Evolutionary conservation across 92 coral and sea anemone genomes (phyloP).

Genomic region (Phenganax subtilis): DNA sequence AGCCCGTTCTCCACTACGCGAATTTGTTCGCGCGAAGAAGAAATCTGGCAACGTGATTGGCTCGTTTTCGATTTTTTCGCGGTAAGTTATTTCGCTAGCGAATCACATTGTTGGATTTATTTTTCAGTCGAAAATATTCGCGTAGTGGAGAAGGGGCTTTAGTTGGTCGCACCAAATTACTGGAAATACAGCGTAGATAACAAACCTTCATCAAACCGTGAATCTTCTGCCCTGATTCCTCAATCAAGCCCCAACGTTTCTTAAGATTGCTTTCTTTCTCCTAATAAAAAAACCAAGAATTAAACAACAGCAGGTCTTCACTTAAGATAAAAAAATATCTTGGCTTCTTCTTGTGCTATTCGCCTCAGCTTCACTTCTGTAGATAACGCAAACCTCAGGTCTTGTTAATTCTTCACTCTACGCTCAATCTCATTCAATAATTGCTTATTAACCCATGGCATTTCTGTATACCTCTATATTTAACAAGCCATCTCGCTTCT

Average conservation of each 20-base stretch:
- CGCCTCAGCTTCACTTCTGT: not conserved
- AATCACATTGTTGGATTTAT: not conserved
- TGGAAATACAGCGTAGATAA: not conserved
- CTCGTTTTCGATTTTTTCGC: too few species aligned
- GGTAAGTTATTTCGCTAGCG: too few species aligned
- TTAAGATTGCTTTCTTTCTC: slow-evolving; percentile 67
- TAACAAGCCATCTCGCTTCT: slow-evolving; percentile 83
- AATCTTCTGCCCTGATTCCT: slow-evolving; percentile 94
- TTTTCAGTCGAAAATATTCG: not conserved
- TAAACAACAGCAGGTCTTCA: not conserved
- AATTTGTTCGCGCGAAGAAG: too few species aligned
- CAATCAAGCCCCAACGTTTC: slow-evolving; percentile 74
- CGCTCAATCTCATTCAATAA: too few species aligned
- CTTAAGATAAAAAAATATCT: too few species aligned
- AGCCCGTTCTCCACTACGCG: too few species aligned
- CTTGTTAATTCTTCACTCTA: too few species aligned
- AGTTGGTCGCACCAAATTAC: not conserved
- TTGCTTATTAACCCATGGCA: not conserved
- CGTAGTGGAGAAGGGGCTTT: not conserved
- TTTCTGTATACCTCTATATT: slow-evolving; percentile 63
- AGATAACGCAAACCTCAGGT: too few species aligned
- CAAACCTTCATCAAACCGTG: slow-evolving; percentile 79
- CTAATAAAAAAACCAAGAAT: slow-evolving; percentile 25
- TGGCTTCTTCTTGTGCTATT: not conserved
- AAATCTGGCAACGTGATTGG: too few species aligned